Evolutionary conservation across 2,797 vertebrate species (phyloP), one percentile per base, ranked within the genome.

Genomic region (Peromyscus attwateri): DNA sequence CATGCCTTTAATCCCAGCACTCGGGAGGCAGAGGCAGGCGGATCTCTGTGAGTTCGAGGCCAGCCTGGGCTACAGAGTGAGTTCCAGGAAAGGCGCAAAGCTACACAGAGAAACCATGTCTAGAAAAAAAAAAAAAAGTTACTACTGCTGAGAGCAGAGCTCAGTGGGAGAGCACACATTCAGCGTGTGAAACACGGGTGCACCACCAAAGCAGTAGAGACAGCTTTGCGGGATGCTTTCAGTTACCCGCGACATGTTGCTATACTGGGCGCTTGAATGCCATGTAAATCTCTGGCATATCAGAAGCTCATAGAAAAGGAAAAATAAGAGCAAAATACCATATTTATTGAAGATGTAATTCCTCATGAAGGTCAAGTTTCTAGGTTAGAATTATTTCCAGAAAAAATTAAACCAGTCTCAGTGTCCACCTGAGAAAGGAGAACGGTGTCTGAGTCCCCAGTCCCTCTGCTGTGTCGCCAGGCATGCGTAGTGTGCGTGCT

Each of bases 361-460:
- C 68, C 76, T 37, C 80, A 23, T 25, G 91, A 87, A 92, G 88
- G 11, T 96, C 71, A 95, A 91, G 89, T 84, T 88, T 92, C 23
- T 88, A 70, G 80, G 14, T 89, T 49, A 94, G 77, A 80, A 83
- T 87, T 93, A 75, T 77, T 92, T 87, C 71, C 64, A 60, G 11
- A 40, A 40, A 37, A 71, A 79, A 11, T 29, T 52, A 52, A 87
- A 17, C 64, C 34, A 52, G 14, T 87, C 27, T 96, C 89, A 55
- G 29, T 81, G 52, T 81, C 27, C 31, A 29, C 94, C 27, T 94
- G 68, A 95, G 13, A 77, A 94, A 92, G 12, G 12, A 52, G 46
- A 88, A 76, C 29, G 95, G 3, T 80, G 27, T 80, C 89, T 91
- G 84, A 62, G 62, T 96, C 93, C 89, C 88, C 70, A 87, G 37